These are phyloP conservation scores for Nomada goodeniana DNA, from an alignment of 2,888 invertebrate species.

Conservation along the genomic window DNA sequence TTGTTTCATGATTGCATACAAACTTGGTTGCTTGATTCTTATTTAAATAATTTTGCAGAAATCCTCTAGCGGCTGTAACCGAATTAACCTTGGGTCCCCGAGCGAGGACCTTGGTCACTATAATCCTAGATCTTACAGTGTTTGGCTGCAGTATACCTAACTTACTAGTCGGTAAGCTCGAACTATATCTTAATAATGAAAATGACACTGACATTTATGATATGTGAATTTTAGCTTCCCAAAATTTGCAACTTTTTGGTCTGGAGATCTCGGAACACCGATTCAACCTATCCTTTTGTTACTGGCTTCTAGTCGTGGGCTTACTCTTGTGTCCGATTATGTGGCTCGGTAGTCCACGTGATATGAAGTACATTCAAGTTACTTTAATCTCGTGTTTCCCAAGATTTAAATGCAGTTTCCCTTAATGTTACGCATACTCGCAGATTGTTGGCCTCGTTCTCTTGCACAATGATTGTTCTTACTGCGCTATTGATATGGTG, in stretches of 20 bases:
- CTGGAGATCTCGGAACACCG: conserved; percentile 88
- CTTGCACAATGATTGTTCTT: conserved; percentile 87
- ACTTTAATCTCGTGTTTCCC: conserved; percentile 14
- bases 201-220: neutral
- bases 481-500: conserved; percentile 89
- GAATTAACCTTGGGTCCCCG: conserved; percentile 90
- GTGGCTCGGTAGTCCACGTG: conserved; percentile 96
- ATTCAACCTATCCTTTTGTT: conserved; percentile 91
- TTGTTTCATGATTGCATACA: neutral
- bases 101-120: conserved; percentile 87
- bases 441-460: conserved; percentile 88
- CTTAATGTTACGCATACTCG: conserved; percentile 59
- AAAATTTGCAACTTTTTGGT: conserved; percentile 92
- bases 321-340: conserved; percentile 91
- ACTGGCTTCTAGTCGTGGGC: conserved; percentile 92
- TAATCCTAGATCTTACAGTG: conserved; percentile 90
- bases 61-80: conserved; percentile 94
- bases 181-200: neutral
- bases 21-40: neutral
- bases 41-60: conserved; percentile 84
- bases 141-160: conserved; percentile 93
- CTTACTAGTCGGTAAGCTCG: conserved; percentile 88
- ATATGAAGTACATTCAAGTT: conserved; percentile 90
- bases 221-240: conserved; percentile 87
- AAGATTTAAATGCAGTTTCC: neutral